These are phyloP conservation scores for Leptinotarsa tumamoca DNA, from an alignment of 2,888 invertebrate genomes.

Conservation along the genomic window DNA sequence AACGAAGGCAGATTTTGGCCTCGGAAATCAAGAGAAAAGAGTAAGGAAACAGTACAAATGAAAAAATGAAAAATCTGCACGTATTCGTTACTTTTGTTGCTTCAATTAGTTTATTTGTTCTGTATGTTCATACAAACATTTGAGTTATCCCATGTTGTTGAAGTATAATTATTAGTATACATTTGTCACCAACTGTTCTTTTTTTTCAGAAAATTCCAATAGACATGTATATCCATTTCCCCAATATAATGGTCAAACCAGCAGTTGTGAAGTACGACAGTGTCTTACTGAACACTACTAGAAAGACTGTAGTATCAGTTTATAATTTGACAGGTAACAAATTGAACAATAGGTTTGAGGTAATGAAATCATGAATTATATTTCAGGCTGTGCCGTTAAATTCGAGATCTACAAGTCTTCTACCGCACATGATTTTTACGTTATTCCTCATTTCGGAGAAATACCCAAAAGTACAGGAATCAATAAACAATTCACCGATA, in stretches of 20 bases:
- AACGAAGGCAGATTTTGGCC: too few species aligned
- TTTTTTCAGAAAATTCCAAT: slow-evolving; percentile 49
- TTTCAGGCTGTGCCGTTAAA: slow-evolving; percentile 47
- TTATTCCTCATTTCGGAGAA: slow-evolving; percentile 51
- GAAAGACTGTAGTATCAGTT: slow-evolving; percentile 49
- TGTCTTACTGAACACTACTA: slow-evolving; percentile 49
- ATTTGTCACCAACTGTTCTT: not conserved
- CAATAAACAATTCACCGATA: slow-evolving; percentile 49
- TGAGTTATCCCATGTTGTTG: too few species aligned
- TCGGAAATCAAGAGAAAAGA: too few species aligned
- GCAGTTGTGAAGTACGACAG: slow-evolving; percentile 48
- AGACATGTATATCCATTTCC: slow-evolving; percentile 50
- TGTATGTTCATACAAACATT: too few species aligned
- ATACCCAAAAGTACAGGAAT: slow-evolving; percentile 50
- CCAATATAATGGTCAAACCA: slow-evolving; percentile 52
- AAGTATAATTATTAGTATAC: too few species aligned
- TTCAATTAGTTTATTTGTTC: too few species aligned
- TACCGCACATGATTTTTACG: slow-evolving; percentile 44
- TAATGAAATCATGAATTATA: slow-evolving; percentile 14
- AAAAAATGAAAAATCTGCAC: too few species aligned
- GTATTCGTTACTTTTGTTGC: too few species aligned
- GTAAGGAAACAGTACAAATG: too few species aligned
- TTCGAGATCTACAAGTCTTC: slow-evolving; percentile 52
- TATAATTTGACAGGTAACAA: slow-evolving; percentile 55
- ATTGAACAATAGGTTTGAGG: not conserved